Base-by-base conservation (phyloP, 37 sponge, comb jelly and placozoan species). In the Aplysina aerophoba region DNA sequence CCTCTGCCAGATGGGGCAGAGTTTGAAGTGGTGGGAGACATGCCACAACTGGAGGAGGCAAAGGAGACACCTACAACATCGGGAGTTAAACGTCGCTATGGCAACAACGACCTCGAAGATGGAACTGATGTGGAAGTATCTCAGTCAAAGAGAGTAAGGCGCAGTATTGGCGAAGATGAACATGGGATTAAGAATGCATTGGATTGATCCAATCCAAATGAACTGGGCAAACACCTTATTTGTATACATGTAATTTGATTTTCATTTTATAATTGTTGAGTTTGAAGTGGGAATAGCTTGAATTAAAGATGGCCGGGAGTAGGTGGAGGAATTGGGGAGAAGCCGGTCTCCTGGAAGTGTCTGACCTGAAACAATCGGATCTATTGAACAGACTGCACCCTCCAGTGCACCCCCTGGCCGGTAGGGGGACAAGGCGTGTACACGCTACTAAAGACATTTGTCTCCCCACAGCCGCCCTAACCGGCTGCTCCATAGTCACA, bases 1-100 rank as follows among this genome's bases (percentile, higher is more conserved):
- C 19, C 35, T 4, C 59, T 88, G 75, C 78, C 59, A 21, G 92
- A 92, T 66, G 92, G 85, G n/a, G 88, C 58, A 54, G 92, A 83
- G 67, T 92, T 88, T 83, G 79, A 81, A 62, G 86, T 88, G 36
- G 63, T 86, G 8, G 69, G 55, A 36, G 84, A 83, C 15, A 58
- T 21, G n/a, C 54, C 78, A 75, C 25, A 78, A 38, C n/a, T 38
- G 38, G 54, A 41, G 22, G 24, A 55, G 55, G 38, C 34, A 44
- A 5, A 2, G 24, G 64, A 28, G 30, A 1, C 38, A 20, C 60
- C 17, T 16, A 20, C 36, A 58, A 33, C 28, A 1, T 14, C 33
- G 6, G 61, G 61, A 56, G 24, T 34, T 14, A 41, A 66, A n/a
- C 44, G 67, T 38, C 15, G 84, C 30, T 8, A 11, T 44, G 4